Percentiles rank a stretch among this genome's conserved stretches.
phyloP scores from a whole-genome alignment of 2,113 vertebrate genomes.

The Burhinus bistriatus region DNA sequence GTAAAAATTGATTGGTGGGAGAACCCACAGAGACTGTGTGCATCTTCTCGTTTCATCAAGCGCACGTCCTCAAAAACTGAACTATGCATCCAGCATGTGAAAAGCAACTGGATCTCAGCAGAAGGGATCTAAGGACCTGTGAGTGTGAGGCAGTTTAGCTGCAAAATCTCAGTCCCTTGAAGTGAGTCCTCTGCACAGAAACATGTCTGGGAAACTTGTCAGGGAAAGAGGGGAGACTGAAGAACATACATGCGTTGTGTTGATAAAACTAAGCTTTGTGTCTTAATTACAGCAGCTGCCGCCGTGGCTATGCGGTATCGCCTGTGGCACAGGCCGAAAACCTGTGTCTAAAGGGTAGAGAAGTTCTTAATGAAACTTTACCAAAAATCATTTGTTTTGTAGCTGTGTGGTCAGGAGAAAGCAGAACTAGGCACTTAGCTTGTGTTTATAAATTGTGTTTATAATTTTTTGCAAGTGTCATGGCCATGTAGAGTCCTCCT shows the following conservation, averaged over 20 bases:
- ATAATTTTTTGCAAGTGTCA: too few species aligned
- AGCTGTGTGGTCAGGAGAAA: background rate
- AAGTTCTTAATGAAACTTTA: background rate
- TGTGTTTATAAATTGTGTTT: background rate
- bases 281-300: background rate
- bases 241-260: accelerated
- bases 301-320: background rate
- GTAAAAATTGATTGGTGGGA: background rate
- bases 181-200: background rate
- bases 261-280: background rate
- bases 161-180: background rate
- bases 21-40: accelerated
- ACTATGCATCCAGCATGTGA: background rate
- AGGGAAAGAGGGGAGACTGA: background rate
- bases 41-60: accelerated
- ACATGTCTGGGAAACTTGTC: background rate
- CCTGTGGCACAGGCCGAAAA: background rate
- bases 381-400: background rate
- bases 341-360: background rate
- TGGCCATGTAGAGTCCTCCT: accelerated
- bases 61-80: background rate
- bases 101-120: background rate
- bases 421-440: background rate
- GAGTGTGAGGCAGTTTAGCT: accelerated
- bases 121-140: background rate